phyloP scores from a whole-genome alignment of 2,797 vertebrate species.

The Cygnus olor region DNA sequence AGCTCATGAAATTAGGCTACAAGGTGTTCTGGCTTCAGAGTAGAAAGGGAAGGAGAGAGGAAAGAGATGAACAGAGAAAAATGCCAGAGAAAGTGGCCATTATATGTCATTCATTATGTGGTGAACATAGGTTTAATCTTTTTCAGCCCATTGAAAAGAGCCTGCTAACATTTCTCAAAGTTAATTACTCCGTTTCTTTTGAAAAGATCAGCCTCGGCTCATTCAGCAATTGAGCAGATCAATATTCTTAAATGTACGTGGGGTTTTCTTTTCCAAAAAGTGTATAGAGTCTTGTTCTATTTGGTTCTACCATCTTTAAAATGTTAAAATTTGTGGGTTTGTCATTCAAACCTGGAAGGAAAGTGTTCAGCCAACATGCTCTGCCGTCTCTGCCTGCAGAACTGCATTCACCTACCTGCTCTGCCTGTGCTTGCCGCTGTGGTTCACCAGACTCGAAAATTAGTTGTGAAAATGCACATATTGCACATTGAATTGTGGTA shows the following conservation, averaged over 20 bases:
- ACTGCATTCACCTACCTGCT: background rate
- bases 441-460: background rate
- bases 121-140: background rate
- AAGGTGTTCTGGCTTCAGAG: background rate
- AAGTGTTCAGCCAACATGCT: background rate
- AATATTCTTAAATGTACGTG: background rate
- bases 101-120: background rate
- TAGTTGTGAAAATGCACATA: rapidly evolving
- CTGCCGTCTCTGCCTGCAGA: too few species aligned
- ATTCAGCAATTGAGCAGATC: background rate
- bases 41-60: background rate
- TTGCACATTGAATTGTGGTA: rapidly evolving
- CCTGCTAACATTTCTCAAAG: background rate
- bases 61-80: background rate
- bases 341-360: background rate
- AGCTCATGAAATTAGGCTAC: background rate
- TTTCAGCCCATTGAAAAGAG: background rate
- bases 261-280: background rate
- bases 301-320: background rate
- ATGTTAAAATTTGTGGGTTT: background rate
- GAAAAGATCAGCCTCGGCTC: background rate
- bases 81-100: background rate
- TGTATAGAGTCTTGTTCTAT: background rate
- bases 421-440: background rate
- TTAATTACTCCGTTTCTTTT: background rate